Conservation (phyloP, 2,113 vertebrate genomes). For the Phylloscopus trochiloides region DNA sequence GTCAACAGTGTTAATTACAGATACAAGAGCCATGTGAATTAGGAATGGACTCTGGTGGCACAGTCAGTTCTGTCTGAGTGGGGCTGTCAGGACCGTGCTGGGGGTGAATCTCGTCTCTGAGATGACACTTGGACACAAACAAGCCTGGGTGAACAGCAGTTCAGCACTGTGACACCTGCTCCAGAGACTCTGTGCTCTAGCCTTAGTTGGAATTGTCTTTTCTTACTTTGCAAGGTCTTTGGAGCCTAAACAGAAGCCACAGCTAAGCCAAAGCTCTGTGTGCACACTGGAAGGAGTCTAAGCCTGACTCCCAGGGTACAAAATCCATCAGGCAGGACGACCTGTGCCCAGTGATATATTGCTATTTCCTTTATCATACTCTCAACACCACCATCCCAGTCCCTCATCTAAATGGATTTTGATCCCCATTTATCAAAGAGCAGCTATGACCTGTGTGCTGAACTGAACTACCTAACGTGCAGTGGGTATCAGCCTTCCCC, state of each 20-base stretch:
- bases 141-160: not conserved
- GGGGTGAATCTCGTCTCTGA: not conserved
- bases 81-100: not conserved
- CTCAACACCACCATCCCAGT: not conserved
- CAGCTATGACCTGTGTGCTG: not conserved
- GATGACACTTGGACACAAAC: not conserved
- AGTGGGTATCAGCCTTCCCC: not conserved
- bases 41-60: rapidly evolving
- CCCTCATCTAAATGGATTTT: constrained; percentile 53
- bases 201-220: not conserved
- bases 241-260: not conserved
- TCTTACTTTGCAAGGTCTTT: not conserved
- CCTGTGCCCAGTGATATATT: constrained; percentile 21
- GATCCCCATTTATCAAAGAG: constrained; percentile 66
- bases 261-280: not conserved
- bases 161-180: not conserved
- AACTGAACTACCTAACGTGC: not conserved
- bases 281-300: not conserved
- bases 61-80: not conserved
- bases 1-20: not conserved
- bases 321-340: constrained; percentile 51
- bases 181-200: not conserved
- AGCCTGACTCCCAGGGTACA: not conserved
- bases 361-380: constrained; percentile 37
- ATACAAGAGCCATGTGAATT: not conserved